Evolutionary conservation across 2,888 invertebrate genomes (phyloP), one percentile per base, ranked within the genome.

Genomic region (Volucella inanis): DNA sequence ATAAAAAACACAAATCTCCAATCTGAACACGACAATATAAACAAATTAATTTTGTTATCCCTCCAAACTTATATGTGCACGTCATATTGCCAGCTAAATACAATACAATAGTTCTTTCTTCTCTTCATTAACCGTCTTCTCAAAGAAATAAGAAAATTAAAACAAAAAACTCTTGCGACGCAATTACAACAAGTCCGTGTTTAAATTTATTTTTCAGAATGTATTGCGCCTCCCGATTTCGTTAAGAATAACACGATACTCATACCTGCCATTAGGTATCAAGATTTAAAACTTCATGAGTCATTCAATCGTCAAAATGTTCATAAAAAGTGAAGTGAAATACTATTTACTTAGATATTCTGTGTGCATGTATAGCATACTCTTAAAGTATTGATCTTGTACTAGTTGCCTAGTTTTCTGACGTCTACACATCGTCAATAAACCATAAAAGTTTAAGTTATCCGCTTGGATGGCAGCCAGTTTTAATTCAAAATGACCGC

Each of bases 401-500:
- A 61, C 38, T 55, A 77, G 67, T 78, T 71, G 76, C 76, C 65
- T 77, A 59, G 38, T 71, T 77, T 72, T 82, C 54, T 41, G 31
- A 68, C 54, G 41, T 68, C 45, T 65, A 64, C 45, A 59, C 59
- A 54, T 47, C 72, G 65, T 43, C 81, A 71, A 65, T 81, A 65
- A 82, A 71, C 71, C 77, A 77, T 78, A 52, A 38, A 55, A 43
- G 22, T 61, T 10, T 49, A 54, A 55, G 68, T 64, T 52, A 59
- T 59, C 65, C 41, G 59, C 52, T 77, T 65, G 14, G 59, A 81
- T 47, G 65, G 47, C 49, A 12, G 50, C 38, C 43, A 71, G 55
- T 43, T 41, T 72, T 47, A 72, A 82, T 82, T 43, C 39, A 22
- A 62, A 72, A 39, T 82, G 78, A 72, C 82, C 61, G 55, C 50